These are phyloP conservation scores for Coenobita brevimanus DNA, from an alignment of 1,140 invertebrate genomes.

Conservation along the genomic window DNA sequence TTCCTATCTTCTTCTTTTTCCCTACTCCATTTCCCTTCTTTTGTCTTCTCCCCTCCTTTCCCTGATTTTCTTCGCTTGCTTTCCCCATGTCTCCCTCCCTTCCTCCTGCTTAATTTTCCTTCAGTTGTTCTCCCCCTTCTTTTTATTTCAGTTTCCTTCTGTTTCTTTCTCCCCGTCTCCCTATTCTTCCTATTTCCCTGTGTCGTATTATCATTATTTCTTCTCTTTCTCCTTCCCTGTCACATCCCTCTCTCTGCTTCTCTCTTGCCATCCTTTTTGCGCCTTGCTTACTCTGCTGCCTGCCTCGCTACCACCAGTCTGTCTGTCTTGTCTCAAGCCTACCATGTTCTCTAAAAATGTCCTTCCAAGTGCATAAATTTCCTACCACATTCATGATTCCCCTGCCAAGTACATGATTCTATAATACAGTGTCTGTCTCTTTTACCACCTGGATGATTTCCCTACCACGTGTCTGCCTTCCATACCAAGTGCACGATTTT, in stretches of 20 bases:
- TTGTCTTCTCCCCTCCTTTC: not conserved
- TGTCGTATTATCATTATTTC: too few relatives aligned
- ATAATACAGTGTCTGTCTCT: constrained; percentile 1
- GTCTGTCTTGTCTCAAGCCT: too few relatives aligned
- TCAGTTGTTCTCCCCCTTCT: not conserved
- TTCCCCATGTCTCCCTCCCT: not conserved
- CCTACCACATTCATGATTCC: too few relatives aligned
- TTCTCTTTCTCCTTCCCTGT: not conserved
- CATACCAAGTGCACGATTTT: too few relatives aligned
- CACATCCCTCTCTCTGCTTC: not conserved
- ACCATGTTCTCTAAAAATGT: too few relatives aligned
- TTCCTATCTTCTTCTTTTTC: not conserved
- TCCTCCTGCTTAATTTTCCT: not conserved
- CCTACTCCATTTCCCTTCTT: not conserved
- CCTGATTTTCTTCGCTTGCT: not conserved
- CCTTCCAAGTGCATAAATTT: too few relatives aligned
- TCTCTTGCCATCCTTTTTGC: too few relatives aligned
- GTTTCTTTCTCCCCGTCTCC: not conserved
- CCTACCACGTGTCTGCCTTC: too few relatives aligned
- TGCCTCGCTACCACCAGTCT: too few relatives aligned
- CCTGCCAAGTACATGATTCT: too few relatives aligned
- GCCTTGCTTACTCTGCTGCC: too few relatives aligned
- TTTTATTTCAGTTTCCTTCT: not conserved
- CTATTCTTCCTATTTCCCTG: not conserved
- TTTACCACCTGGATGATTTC: too few relatives aligned